Evolutionary conservation across 2,113 vertebrate species (phyloP), one percentile per base, ranked within the genome.

Genomic region (Mandrillus leucophaeus): DNA sequence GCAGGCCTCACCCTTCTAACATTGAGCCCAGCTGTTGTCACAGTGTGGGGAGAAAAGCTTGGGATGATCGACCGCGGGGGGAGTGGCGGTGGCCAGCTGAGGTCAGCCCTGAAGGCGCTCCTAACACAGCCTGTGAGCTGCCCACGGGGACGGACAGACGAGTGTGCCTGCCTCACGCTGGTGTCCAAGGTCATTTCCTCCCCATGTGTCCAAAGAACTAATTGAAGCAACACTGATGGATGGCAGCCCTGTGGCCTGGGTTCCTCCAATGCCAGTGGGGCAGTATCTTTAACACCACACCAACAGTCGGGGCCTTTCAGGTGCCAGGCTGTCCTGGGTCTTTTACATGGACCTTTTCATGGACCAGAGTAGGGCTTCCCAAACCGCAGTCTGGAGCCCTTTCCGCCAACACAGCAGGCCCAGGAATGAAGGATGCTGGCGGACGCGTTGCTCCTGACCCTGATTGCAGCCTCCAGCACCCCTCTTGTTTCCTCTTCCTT

Each of bases 41-140:
- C 61, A 6, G 27, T 64, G 27, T 30, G 12, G 27, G 11, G 27
- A 64, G 61, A 64, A 30, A 64, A 30, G 61, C 61, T 64, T 64
- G 27, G 27, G 61, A 64, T 64, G 61, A 30, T 27, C 0, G 11
- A 30, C 25, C 0, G 4, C 0, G 0, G 72, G 40, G 40, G 12
- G 9, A 38, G 70, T 40, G 70, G 70, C 4, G 0, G 20, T 38
- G 20, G 40, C 14, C 16, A 35, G 32, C 61, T 14, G 61, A 64
- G 61, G 27, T 30, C 12, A 1, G 61, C 61, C 61, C 61, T 64
- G 61, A 30, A 64, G 27, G 61, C 0, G 61, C 27, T 64, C 12
- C 59, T 64, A 5, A 64, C 11, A 5, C 61, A 30, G 61, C 82
- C 79, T 80, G 17, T 14, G 0, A 50, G 12, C 38, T 30, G 23